Evolutionary conservation across 2,113 vertebrate genomes (phyloP), one percentile per base, ranked within the genome.

Genomic region (Lepisosteus oculatus): DNA sequence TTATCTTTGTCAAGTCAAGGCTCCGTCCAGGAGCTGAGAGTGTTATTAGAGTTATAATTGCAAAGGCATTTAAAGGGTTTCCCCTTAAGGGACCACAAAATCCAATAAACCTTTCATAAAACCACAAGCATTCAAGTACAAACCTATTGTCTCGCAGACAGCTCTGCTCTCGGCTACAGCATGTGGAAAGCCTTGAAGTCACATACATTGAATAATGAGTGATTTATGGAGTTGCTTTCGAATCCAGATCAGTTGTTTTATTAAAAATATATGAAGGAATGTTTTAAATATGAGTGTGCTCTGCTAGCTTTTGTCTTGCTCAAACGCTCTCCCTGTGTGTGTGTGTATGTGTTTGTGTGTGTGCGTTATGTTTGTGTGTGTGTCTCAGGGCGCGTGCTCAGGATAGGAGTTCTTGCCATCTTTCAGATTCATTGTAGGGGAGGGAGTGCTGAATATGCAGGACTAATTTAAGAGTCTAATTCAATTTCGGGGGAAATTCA

Each of bases 11-110:
- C 94, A 93, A 93, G 93, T 93, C 92, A 89, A 82, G 88, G 92
- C 92, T 92, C 81, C 88, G 90, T 93, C 93, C 92, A 88, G 92
- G 91, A 92, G 89, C 92, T 89, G 89, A 89, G 86, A 93, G 91
- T 93, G 93, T 96, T 98, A 98, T 96, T 97, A 96, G 94, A 95
- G 92, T 93, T 95, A 95, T 96, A 99, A 98, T 97, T 98, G 95
- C 92, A 81, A 91, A 96, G 95, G 95, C 95, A 95, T 97, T 99
- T 96, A 97, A 97, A 97, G 94, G 93, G 94, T 95, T 96, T 94
- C 91, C 93, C 95, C 96, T 96, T 89, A 93, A 95, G 97, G 96
- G 94, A 93, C 83, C 87, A 87, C 85, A 85, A 94, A 95, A 97
- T 98, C 95, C 95, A 98, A 99, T 98, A 98, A 99, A 94, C 92